Evolutionary conservation across 2,888 invertebrate species (phyloP).

Genomic region (Phyllotreta cruciferae): DNA sequence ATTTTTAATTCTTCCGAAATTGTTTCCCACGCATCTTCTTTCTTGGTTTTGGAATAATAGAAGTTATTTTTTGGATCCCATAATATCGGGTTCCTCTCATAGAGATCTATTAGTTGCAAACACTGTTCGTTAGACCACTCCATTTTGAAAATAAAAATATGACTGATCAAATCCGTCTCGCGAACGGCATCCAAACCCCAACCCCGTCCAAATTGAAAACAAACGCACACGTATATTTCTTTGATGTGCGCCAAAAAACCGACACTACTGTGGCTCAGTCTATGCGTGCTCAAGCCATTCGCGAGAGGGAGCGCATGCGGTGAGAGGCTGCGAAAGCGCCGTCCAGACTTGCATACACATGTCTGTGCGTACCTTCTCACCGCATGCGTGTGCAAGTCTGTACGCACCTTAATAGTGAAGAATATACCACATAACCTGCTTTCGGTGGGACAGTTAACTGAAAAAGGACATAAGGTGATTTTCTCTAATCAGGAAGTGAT

Average conservation of each 20-base stretch:
- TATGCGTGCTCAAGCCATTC: slow-evolving; percentile 11
- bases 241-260: slow-evolving; percentile 17
- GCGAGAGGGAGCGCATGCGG: slow-evolving; percentile 15
- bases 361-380: background rate
- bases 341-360: background rate
- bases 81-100: slow-evolving; percentile 2
- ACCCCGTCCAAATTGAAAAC: background rate
- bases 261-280: background rate
- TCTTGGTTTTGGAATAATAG: background rate
- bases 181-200: too few relatives aligned
- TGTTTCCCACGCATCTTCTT: background rate
- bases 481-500: too few relatives aligned
- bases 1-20: background rate
- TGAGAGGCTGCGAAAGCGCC: slow-evolving; percentile 4
- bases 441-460: too few relatives aligned
- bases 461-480: too few relatives aligned
- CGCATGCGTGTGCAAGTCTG: slow-evolving; percentile 6
- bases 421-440: slow-evolving; percentile 14
- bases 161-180: too few relatives aligned
- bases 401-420: slow-evolving; percentile 15
- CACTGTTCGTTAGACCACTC: slow-evolving; percentile 6
- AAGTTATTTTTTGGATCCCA: slow-evolving; percentile 8
- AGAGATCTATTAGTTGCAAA: slow-evolving; percentile 3
- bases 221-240: slow-evolving; percentile 19
- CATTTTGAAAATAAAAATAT: background rate